These are phyloP conservation scores for Exephanes ischioxanthus DNA, from an alignment of 2,888 invertebrate species.

Conservation along the genomic window DNA sequence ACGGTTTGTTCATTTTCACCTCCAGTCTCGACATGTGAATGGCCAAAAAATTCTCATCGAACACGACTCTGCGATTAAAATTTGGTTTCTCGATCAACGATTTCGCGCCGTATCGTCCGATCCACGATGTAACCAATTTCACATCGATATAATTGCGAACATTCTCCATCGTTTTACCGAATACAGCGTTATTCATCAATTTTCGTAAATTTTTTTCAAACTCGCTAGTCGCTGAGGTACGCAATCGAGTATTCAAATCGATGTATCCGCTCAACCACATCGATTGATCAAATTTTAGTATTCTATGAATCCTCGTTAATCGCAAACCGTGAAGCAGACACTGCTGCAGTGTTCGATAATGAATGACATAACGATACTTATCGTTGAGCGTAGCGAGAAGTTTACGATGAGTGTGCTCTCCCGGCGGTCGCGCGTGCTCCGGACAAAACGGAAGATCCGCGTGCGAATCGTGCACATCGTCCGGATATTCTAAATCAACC, in stretches of 20 bases:
- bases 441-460: neutral
- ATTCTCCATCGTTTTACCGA: constrained; percentile 73
- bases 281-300: constrained; percentile 79
- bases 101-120: constrained; percentile 75
- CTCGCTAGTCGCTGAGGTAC: too few species aligned
- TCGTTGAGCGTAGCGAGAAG: too few species aligned
- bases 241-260: too few species aligned
- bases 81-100: constrained; percentile 75
- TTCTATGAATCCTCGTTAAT: constrained; percentile 76
- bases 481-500: constrained; percentile 72
- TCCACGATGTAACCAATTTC: constrained; percentile 77
- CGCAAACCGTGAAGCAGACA: constrained; percentile 50
- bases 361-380: too few species aligned
- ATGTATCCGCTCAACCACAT: constrained; percentile 29
- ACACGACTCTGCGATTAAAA: constrained; percentile 76
- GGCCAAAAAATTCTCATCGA: constrained; percentile 78
- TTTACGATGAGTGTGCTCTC: too few species aligned
- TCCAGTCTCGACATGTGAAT: constrained; percentile 76
- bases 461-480: constrained; percentile 29
- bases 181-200: constrained; percentile 43
- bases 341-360: too few species aligned
- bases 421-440: too few species aligned
- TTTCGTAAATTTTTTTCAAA: too few species aligned
- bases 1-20: constrained; percentile 68
- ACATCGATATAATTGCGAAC: constrained; percentile 74